Evolutionary conservation across 2,113 vertebrate species (phyloP), one percentile per base, ranked within the genome.

Genomic region (Actenoides hombroni): DNA sequence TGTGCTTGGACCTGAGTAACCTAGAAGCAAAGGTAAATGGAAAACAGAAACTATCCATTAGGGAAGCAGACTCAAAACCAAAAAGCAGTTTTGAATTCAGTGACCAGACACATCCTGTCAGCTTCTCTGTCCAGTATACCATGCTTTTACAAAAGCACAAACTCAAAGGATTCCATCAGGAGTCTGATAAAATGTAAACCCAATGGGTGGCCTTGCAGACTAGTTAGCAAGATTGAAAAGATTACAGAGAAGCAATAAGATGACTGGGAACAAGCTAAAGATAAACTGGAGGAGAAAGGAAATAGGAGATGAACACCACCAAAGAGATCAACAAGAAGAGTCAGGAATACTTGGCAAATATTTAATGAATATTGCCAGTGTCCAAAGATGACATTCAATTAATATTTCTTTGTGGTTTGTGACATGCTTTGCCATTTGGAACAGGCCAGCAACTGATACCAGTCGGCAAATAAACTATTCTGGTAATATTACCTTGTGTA

Each of bases 161-260:
- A 70, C 70, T 29, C 48, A 29, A 53, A 44, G 18, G 46, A 46
- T 23, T 73, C 29, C 67, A 88, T 63, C 12, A 88, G 33, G 29
- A 61, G 40, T 7, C 40, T 35, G 56, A 75, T 12, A 85, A 73
- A 76, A 88, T 12, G 23, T 10, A 73, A 90, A 68, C 17, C 24
- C 33, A 35, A 33, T 3, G 25, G 13, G 15, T 28, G 2, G 28
- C 18, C 76, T 48, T 1, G 0, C 0, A 56, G 42, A 15, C 20
- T 15, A 33, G 15, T n/a, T 2, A 63, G n/a, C 24, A 46, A 15
- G 39, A 90, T 1, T 53, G 31, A n/a, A 70, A 83, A 69, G 12
- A 42, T 5, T 9, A 68, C 14, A n/a, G 71, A 56, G 51, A 49
- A 78, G 35, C 10, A 16, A 37, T 5, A 25, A 53, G 39, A 60